Evolutionary conservation across 2,888 invertebrate species (phyloP).

Genomic region (Anaspis maculata): DNA sequence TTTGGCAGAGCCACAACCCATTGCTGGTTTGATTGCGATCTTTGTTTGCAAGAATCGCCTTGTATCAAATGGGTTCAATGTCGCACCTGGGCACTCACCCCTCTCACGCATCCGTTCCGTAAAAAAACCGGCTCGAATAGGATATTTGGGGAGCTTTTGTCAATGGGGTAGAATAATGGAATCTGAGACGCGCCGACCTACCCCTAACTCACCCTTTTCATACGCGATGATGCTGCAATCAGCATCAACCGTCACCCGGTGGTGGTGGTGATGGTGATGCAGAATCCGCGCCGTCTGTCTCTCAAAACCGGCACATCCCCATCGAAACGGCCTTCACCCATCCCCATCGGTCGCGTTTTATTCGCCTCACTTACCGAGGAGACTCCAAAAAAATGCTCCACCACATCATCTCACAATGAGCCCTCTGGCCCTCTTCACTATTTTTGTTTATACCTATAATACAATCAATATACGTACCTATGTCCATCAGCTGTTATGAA

Average conservation of each 20-base stretch:
- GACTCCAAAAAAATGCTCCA: no score
- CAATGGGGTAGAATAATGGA: constrained; percentile 43
- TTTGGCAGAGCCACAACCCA: constrained; percentile 26
- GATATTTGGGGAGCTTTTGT: constrained; percentile 39
- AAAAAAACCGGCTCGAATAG: constrained; percentile 42
- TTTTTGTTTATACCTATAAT: no score
- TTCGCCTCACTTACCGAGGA: no score
- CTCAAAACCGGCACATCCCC: constrained; percentile 11
- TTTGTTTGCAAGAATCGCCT: constrained; percentile 39
- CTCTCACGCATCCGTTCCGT: constrained; percentile 35
- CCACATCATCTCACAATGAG: no score
- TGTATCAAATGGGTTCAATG: constrained; percentile 35
- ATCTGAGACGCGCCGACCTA: constrained; percentile 41
- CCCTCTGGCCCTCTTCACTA: no score
- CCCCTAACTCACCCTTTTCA: constrained; percentile 42
- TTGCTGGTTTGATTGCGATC: constrained; percentile 38
- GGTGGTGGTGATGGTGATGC: no score
- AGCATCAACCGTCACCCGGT: constrained; percentile 21
- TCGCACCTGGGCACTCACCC: constrained; percentile 41
- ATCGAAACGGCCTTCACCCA: not conserved
- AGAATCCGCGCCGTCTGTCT: constrained; percentile 16
- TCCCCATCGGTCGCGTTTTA: no score
- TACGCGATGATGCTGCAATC: constrained; percentile 40
- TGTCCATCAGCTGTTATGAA: no score
- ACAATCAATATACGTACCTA: no score